Evolutionary conservation across 2,113 vertebrate species (phyloP), one percentile per base, ranked within the genome.

Genomic region (Forbesichthys papilliferus): DNA sequence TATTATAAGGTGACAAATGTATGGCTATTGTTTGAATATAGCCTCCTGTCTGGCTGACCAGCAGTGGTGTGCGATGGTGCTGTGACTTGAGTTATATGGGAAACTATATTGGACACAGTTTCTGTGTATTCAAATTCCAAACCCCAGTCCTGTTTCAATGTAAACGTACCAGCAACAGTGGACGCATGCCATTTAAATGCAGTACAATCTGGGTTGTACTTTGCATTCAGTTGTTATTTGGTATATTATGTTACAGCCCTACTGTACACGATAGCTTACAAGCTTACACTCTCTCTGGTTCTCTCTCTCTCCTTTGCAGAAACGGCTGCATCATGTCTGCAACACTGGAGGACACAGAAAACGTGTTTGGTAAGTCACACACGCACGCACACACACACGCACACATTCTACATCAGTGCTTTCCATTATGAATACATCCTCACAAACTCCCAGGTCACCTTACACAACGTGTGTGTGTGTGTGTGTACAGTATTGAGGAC

Each of bases 281-380:
- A 27, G 27, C 27, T 11, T 20, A 27, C 16, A 7, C 27, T 36
- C 48, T 5, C 12, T 64, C 20, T 52, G 10, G 0, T 9, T 8
- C 16, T 14, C 27, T 36, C 48, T 64, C 20, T 52, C 18, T 14
- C n/a, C 13, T 11, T 64, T 20, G 34, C 20, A 34, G 12, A 2
- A 18, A 34, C 48, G 9, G 49, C 49, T n/a, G 9, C 11, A 42
- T 7, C 42, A 61, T 61, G 60, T 61, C 60, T 55, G 36, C 64
- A 5, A 20, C 52, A 9, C 36, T 56, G 54, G 52, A 66, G 6
- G 64, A 66, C 36, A 67, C 65, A 20, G 53, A 67, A 20, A 61
- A 61, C 60, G 60, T 61, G 60, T 61, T 61, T 14, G 60, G 60
- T 61, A 42, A 61, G 60, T 61, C 65, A 12, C 63, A 64, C 63